phyloP scores from a whole-genome alignment of 2,113 vertebrate species.

The Mionectes macconnelli region DNA sequence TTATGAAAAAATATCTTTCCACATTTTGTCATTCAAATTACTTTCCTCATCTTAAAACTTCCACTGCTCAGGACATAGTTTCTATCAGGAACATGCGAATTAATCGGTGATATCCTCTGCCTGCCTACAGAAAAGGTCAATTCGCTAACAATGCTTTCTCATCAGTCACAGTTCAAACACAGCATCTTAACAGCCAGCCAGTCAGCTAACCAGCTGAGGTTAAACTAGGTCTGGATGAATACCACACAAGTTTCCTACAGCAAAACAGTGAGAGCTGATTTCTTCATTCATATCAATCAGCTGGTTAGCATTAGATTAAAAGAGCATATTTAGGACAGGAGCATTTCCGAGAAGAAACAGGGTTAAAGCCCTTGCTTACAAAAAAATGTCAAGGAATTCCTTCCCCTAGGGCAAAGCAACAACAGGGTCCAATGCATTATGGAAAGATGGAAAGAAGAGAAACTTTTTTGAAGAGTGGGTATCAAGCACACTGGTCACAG shows the following conservation, averaged over 20 bases:
- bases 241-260: neutral
- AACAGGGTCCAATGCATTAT: fast-evolving
- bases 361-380: neutral
- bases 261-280: neutral
- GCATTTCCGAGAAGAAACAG: neutral
- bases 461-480: neutral
- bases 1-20: neutral
- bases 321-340: neutral
- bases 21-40: constrained; percentile 4
- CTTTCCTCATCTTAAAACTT: neutral
- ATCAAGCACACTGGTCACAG: neutral
- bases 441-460: neutral
- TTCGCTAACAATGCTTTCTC: neutral
- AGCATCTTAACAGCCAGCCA: neutral
- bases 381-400: neutral
- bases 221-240: neutral
- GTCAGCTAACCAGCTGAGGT: neutral
- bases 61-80: neutral
- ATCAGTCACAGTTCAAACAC: neutral
- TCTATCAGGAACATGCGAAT: neutral
- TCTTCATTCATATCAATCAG: neutral
- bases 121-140: neutral
- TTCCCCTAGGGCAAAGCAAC: neutral
- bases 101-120: neutral
- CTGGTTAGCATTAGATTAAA: neutral